Evolutionary conservation across 2,888 invertebrate genomes (phyloP).

Genomic region (Lithophane leautieri): DNA sequence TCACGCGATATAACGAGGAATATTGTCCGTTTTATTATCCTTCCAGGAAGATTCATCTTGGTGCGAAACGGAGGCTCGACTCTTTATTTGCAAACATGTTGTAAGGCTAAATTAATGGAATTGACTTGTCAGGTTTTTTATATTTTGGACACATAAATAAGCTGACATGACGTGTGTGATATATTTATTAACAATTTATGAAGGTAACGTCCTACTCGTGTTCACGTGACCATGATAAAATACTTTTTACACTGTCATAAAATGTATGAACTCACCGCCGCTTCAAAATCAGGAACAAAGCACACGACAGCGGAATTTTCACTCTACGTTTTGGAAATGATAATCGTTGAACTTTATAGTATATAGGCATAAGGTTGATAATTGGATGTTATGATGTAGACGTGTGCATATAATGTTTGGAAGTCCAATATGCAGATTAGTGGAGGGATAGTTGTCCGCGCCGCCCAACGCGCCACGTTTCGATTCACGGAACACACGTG

Average conservation of each 20-base stretch:
- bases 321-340: slow-evolving; percentile 15
- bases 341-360: slow-evolving; percentile 53
- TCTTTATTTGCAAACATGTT: slow-evolving; percentile 88
- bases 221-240: slow-evolving; percentile 61
- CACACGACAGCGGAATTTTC: slow-evolving; percentile 34
- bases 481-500: slow-evolving; percentile 81
- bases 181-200: slow-evolving; percentile 32
- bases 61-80: slow-evolving; percentile 77
- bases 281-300: slow-evolving; percentile 52
- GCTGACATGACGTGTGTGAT: slow-evolving; percentile 40
- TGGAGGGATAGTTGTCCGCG: slow-evolving; percentile 82
- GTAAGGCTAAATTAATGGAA: slow-evolving; percentile 73
- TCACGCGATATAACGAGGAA: slow-evolving; percentile 87
- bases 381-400: slow-evolving; percentile 58
- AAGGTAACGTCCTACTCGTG: slow-evolving; percentile 58
- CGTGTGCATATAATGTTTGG: slow-evolving; percentile 72
- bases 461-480: slow-evolving; percentile 75
- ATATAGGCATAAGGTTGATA: slow-evolving; percentile 60
- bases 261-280: slow-evolving; percentile 54
- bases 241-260: slow-evolving; percentile 61
- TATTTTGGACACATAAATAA: slow-evolving; percentile 29
- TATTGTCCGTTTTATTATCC: slow-evolving; percentile 80
- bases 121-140: slow-evolving; percentile 71
- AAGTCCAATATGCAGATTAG: slow-evolving; percentile 87
- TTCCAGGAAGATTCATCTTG: slow-evolving; percentile 76